phyloP scores from a whole-genome alignment of 2,113 vertebrate species.

The Herpailurus yagouaroundi region DNA sequence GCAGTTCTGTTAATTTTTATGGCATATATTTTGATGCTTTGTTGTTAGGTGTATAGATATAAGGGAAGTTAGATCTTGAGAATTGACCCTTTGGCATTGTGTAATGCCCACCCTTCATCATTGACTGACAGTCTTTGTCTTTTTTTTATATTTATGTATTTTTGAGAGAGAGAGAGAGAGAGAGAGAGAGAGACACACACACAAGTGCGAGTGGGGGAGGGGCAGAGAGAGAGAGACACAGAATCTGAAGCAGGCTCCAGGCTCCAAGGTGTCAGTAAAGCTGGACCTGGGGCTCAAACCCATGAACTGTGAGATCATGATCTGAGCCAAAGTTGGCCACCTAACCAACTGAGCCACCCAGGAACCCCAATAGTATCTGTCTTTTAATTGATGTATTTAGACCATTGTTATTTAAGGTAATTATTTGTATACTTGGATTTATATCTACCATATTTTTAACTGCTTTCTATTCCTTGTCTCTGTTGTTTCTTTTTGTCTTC shows the following conservation, averaged over 20 bases:
- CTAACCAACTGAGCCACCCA: no score
- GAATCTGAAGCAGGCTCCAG: no score
- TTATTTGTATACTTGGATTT: background rate
- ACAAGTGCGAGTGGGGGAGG: no score
- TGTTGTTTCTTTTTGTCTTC: background rate
- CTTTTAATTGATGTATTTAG: background rate
- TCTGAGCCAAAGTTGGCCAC: no score
- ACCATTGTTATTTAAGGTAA: background rate
- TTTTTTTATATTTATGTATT: background rate
- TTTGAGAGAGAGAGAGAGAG: no score
- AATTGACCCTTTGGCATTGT: background rate
- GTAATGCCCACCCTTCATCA: background rate
- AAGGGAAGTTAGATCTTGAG: background rate
- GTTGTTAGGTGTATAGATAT: background rate
- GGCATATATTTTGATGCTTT: background rate
- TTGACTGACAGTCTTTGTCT: background rate
- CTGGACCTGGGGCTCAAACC: no score
- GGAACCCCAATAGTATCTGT: background rate
- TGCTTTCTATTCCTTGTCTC: background rate
- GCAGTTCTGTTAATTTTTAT: background rate
- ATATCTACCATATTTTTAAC: background rate
- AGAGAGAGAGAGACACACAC: no score
- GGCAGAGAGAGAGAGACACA: no score
- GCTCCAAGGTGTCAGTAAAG: no score
- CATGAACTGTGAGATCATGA: no score